Conservation (phyloP, 2,888 invertebrate species). For the Drosophila multiciliata region DNA sequence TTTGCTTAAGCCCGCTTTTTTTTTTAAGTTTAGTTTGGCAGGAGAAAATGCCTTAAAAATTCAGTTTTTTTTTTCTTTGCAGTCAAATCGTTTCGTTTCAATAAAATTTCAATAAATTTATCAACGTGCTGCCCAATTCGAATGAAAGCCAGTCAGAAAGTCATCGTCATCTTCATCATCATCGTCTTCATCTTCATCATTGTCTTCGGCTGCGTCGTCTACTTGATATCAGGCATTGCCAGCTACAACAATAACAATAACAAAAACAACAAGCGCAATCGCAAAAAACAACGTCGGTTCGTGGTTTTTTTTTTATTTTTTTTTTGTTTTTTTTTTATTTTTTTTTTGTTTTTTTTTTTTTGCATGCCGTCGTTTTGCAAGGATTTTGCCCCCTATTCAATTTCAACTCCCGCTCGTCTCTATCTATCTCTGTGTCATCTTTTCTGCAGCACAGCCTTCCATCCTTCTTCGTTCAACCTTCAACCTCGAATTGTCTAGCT, state of each 20-base stretch:
- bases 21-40: background rate
- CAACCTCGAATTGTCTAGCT: background rate
- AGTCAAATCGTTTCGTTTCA: slow-evolving; percentile 81
- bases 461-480: slow-evolving; percentile 7
- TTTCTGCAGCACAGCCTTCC: slow-evolving; percentile 56
- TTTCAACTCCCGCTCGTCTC: slow-evolving; percentile 69
- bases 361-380: slow-evolving; percentile 46
- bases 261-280: background rate
- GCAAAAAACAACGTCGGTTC: slow-evolving; percentile 8
- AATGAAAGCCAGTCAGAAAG: background rate
- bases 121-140: slow-evolving; percentile 60
- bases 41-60: background rate
- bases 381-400: slow-evolving; percentile 69
- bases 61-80: slow-evolving; percentile 26
- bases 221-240: slow-evolving; percentile 40
- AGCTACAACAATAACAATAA: slow-evolving; percentile 4
- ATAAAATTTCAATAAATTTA: slow-evolving; percentile 81
- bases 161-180: background rate
- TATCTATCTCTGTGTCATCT: slow-evolving; percentile 74
- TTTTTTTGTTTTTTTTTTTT: slow-evolving; percentile 4
- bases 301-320: background rate
- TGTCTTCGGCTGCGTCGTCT: slow-evolving; percentile 18
- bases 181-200: background rate
- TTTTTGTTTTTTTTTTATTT: background rate
- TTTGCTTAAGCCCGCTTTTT: slow-evolving; percentile 49